Evolutionary conservation across 2,888 invertebrate species (phyloP).

Genomic region (Oscheius myriophilus): DNA sequence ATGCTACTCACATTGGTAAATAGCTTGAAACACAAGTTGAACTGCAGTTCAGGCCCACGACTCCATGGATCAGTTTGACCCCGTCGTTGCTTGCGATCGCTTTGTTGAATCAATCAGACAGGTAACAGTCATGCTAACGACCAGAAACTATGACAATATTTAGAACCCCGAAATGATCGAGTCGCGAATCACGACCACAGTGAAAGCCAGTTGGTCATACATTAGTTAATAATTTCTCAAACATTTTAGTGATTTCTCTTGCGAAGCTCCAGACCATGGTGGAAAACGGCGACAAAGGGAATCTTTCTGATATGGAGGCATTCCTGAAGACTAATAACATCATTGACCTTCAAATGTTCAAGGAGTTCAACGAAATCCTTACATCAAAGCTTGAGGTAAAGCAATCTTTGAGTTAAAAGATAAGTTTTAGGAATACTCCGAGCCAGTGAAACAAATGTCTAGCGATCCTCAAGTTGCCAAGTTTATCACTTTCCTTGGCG

Average conservation of each 20-base stretch:
- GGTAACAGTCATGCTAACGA: neutral
- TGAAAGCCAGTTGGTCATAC: slow-evolving; percentile 6
- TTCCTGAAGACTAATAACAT: neutral
- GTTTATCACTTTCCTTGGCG: neutral
- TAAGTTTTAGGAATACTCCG: slow-evolving; percentile 10
- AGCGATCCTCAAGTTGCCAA: slow-evolving; percentile 4
- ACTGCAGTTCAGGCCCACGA: slow-evolving; percentile 4
- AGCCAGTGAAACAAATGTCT: neutral
- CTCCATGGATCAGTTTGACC: slow-evolving; percentile 7
- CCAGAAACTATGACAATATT: neutral
- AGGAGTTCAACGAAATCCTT: slow-evolving; percentile 2
- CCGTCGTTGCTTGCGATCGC: slow-evolving; percentile 7
- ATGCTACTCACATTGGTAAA: neutral
- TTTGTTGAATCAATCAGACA: slow-evolving; percentile 3
- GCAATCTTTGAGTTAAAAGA: neutral
- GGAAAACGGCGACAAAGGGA: slow-evolving; percentile 7
- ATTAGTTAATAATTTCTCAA: neutral
- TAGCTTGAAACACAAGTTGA: too few species aligned
- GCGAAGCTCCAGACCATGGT: slow-evolving; percentile 6
- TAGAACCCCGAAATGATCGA: slow-evolving; percentile 4
- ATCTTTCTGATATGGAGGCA: slow-evolving; percentile 2
- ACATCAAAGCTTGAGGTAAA: slow-evolving; percentile 2
- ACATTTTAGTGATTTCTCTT: neutral
- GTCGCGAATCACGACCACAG: neutral
- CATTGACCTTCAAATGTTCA: slow-evolving; percentile 13